A percentile compares a stretch with the other conserved stretches of the same genome.
These are phyloP conservation scores for Oryzias melastigma DNA, from an alignment of 2,113 vertebrate genomes.

Conservation along the genomic window DNA sequence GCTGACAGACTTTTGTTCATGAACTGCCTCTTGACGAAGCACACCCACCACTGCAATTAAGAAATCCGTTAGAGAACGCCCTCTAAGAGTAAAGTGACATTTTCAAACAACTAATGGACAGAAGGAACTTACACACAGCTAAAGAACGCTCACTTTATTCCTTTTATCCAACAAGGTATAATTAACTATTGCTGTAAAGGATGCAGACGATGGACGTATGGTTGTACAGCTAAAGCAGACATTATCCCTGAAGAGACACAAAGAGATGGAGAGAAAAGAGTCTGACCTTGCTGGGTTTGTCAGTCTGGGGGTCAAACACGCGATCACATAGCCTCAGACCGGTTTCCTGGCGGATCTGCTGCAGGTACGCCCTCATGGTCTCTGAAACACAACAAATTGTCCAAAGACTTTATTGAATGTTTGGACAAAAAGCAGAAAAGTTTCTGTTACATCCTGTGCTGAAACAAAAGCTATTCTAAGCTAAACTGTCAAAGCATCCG, in stretches of 20 bases:
- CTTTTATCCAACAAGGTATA: too few relatives aligned
- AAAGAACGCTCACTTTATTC: too few relatives aligned
- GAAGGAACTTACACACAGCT: too few relatives aligned
- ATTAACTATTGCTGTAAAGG: too few relatives aligned
- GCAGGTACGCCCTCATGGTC: conserved; percentile 93
- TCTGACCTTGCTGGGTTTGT: conserved; percentile 97
- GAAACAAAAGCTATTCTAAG: too few relatives aligned
- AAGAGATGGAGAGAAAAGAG: background rate
- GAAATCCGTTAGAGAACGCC: background rate
- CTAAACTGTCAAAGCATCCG: too few relatives aligned
- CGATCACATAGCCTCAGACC: conserved; percentile 95
- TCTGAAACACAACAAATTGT: conserved; percentile 73
- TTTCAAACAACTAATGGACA: background rate
- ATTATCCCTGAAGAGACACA: background rate
- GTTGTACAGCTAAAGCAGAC: background rate
- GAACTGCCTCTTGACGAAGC: conserved; percentile 98
- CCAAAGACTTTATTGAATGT: too few relatives aligned
- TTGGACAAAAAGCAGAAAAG: too few relatives aligned
- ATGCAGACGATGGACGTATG: too few relatives aligned
- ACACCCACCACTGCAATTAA: conserved; percentile 93
- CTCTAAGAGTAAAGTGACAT: background rate
- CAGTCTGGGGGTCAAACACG: conserved; percentile 95
- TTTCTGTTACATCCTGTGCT: too few relatives aligned
- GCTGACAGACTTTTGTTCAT: conserved; percentile 99
- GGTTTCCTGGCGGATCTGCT: conserved; percentile 96